Percentiles rank a stretch among this genome's conserved stretches.
Conservation (phyloP, 1,140 invertebrate genomes). For the Tetramorium parvispinum region DNA sequence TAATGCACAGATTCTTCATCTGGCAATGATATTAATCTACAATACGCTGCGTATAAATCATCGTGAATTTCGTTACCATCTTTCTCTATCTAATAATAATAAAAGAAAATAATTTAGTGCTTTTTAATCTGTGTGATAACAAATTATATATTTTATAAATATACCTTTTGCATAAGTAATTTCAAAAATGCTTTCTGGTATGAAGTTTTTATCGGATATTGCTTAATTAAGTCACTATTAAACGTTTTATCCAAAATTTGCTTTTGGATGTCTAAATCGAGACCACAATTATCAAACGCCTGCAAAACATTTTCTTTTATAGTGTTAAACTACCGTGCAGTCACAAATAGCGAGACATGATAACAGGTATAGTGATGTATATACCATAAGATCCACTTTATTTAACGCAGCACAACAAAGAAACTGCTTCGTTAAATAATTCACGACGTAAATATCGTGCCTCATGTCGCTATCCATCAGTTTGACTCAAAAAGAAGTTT, state of each 20-base stretch:
- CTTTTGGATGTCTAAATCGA: slow-evolving; percentile 77
- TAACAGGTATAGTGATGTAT: slow-evolving; percentile 44
- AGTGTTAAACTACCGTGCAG: background rate
- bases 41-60: slow-evolving; percentile 83
- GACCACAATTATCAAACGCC: slow-evolving; percentile 33
- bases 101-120: slow-evolving; percentile 28
- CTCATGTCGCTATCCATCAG: background rate
- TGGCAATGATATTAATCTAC: slow-evolving; percentile 77
- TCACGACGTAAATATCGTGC: background rate
- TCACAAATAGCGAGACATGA: background rate
- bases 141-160: background rate
- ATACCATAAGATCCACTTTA: slow-evolving; percentile 80
- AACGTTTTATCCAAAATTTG: slow-evolving; percentile 83
- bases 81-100: slow-evolving; percentile 78
- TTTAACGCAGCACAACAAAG: slow-evolving; percentile 81
- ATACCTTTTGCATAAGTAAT: slow-evolving; percentile 81
- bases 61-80: slow-evolving; percentile 81
- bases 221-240: slow-evolving; percentile 78
- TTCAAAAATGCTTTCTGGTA: slow-evolving; percentile 86
- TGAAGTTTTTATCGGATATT: slow-evolving; percentile 83
- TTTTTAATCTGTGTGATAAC: background rate
- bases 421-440: slow-evolving; percentile 78
- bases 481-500: background rate
- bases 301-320: background rate
- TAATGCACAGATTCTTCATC: slow-evolving; percentile 78